A percentile compares a stretch with the other conserved stretches of the same genome.
Conservation (phyloP, 2,888 invertebrate species). For the Vanessa cardui region DNA sequence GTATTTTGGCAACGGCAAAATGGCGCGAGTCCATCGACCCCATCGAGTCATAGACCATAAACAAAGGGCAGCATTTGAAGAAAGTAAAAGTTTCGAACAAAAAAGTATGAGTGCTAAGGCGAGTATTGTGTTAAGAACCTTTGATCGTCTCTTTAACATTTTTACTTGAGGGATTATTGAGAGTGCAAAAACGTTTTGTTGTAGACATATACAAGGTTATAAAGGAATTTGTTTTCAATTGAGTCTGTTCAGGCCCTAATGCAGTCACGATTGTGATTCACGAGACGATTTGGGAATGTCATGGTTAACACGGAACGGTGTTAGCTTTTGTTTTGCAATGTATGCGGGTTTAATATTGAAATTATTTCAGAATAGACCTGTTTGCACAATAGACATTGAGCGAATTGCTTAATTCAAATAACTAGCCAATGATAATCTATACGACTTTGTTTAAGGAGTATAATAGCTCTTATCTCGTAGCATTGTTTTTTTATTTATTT, state of each 20-base stretch:
- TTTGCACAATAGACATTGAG: conserved; percentile 54
- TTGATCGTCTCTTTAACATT: not conserved
- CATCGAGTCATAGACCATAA: conserved; percentile 67
- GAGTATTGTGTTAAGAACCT: not conserved
- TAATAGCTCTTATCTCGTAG: not conserved
- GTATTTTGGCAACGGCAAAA: conserved; percentile 79
- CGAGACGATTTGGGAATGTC: conserved; percentile 80
- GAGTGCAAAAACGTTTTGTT: not conserved
- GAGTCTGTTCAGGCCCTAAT: conserved; percentile 43
- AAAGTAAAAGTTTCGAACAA: conserved; percentile 73
- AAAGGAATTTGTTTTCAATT: conserved; percentile 2
- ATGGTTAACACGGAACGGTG: conserved; percentile 63
- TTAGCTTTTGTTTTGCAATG: conserved; percentile 61
- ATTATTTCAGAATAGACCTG: conserved; percentile 46
- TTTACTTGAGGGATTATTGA: not conserved
- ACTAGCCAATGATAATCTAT: conserved; percentile 23
- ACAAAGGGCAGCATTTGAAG: conserved; percentile 75
- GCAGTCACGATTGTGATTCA: conserved; percentile 71
- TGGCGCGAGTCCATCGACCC: conserved; percentile 74
- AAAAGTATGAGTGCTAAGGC: not conserved
- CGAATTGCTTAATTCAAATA: conserved; percentile 37
- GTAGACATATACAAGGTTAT: not conserved
- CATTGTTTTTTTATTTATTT: not conserved
- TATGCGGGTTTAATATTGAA: conserved; percentile 50
- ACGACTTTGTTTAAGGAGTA: conserved; percentile 5